Base-by-base conservation (phyloP, 2,888 invertebrate species). In the Nyleta sp. region DNA sequence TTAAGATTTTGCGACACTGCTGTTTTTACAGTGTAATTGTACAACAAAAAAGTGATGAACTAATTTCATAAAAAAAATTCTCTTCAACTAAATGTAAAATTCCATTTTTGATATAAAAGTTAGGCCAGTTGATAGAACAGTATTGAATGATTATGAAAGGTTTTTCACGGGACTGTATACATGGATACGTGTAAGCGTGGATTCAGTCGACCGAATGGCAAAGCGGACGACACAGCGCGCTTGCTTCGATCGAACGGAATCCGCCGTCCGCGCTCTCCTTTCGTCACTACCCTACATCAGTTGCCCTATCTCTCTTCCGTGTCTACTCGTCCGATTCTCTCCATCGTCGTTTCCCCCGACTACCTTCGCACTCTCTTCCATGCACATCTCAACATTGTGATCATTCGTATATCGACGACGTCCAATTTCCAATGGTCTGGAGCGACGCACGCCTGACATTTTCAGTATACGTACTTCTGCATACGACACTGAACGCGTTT, bases 331-430 rank as follows among this genome's bases (percentile, higher is more conserved):
- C n/a, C 18, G 33, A 10, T 18, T 31, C 8, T 31, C n/a, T 3
- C 13, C 17, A n/a, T 40, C 40, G 10, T 13, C 15, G 13, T 65
- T 44, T 7, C 6, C 28, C 20, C 10, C 17, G 46, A 28, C 53
- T 46, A 24, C 35, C 60, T 17, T 65, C 55, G 65, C 50, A 31
- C 46, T 57, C 64, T 53, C 40, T 38, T 60, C 42, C 31, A 46
- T 35, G 38, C 40, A 17, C 68, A 64, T 44, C 57, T 67, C 57
- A 46, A 65, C 60, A 50, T 57, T 73, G 52, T 40, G 42, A 13
- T 46, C 68, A 46, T 52, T 70, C 52, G 70, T 44, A 28, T 35
- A 53, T 35, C 44, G 57, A 73, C 59, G 73, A 70, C 73, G 64
- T 71, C 40, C 65, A 44, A 64, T 71, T 62, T 50, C 64, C 64